Base-by-base conservation (phyloP, 2,113 vertebrate species). In the Chaenogobius annularis region DNA sequence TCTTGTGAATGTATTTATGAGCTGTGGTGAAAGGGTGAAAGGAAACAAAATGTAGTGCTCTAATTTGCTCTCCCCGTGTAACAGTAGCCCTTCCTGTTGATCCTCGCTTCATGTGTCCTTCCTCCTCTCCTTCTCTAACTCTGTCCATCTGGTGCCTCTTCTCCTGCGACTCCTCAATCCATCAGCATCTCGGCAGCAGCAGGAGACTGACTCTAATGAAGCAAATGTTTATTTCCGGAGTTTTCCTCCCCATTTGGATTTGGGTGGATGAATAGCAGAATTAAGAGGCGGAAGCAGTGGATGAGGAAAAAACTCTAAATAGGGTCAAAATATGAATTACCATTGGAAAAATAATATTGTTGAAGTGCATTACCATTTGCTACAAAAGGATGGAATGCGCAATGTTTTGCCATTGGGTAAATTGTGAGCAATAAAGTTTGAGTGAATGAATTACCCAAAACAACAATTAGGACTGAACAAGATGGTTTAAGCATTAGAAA, bases 161-260 rank as follows among this genome's bases (percentile, higher is more conserved):
- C 77, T 90, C 74, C 72, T 68, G 46, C 66, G 59, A 82, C 73
- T 74, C 81, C 69, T 75, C 79, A 72, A 79, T 90, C 83, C 83
- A 83, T 88, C 84, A 85, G 79, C 74, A 69, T 84, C 80, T 70
- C 66, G 54, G 81, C 83, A 74, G 69, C 81, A 70, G 75, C 86
- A 85, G 79, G 75, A 85, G 79, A 68, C 77, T 75, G 67, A 69
- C 68, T 78, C 81, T 87, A 83, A 86, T 86, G 84, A 85, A 83
- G 78, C 75, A 82, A 87, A 87, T 86, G 81, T 88, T 89, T 85
- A 82, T 85, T 87, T 86, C 75, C 74, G 19, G 72, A 79, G 71
- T 73, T 62, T 86, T 78, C 75, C 75, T 75, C 73, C 75, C 83
- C 72, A 83, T 85, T 88, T 84, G 63, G 73, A 69, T 77, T 81